Evolutionary conservation across 2,888 invertebrate species (phyloP).

Genomic region (Deroplatys truncata): DNA sequence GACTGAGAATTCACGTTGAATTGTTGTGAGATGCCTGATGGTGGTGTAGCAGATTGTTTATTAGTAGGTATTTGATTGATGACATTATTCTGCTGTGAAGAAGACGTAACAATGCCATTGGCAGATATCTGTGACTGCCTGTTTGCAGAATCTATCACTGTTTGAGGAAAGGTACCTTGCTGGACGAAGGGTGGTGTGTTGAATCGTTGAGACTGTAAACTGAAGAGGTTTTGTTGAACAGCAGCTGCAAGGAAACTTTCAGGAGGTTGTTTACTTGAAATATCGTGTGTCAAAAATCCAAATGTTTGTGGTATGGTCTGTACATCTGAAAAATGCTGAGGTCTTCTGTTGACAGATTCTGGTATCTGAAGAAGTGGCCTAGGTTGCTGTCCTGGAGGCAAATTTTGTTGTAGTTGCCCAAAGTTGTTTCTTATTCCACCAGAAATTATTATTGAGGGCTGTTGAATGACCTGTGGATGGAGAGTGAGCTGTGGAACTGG

Average conservation of each 20-base stretch:
- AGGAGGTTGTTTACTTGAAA: not conserved
- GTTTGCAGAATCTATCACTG: not conserved
- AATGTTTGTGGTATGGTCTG: not conserved
- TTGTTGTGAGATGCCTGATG: not conserved
- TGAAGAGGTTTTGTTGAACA: not conserved
- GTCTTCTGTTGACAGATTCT: not conserved
- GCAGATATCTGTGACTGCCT: not conserved
- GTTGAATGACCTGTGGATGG: not conserved
- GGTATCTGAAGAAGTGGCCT: not conserved
- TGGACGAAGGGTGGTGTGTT: not conserved
- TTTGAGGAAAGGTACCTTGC: not conserved
- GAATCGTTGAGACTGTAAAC: not conserved
- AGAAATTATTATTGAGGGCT: not conserved
- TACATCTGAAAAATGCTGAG: not conserved
- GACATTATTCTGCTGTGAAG: not conserved
- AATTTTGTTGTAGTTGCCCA: not conserved
- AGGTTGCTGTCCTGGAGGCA: not conserved
- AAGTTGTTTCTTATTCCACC: not conserved
- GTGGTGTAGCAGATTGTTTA: not conserved
- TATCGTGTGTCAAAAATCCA: not conserved
- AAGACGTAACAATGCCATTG: not conserved
- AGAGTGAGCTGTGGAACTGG: not conserved
- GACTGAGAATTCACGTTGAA: not conserved
- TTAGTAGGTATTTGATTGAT: not conserved
- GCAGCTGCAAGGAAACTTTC: not conserved